phyloP scores from a whole-genome alignment of 2,113 vertebrate genomes.

The Ascaphus truei region DNA sequence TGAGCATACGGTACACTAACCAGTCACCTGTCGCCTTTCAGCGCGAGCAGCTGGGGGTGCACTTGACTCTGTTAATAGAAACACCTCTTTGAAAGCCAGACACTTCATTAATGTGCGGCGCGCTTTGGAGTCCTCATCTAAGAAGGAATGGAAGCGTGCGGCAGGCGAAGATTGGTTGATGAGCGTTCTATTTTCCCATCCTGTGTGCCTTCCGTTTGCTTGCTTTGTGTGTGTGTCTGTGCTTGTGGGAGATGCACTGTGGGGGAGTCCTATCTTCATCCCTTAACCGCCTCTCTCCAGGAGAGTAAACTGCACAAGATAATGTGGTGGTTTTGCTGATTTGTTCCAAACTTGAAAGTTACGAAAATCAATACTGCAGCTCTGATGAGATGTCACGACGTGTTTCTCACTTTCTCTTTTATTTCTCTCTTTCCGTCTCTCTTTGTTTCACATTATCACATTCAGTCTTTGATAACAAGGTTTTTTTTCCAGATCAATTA shows the following conservation, averaged over 20 bases:
- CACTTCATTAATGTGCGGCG: slow-evolving; percentile 45
- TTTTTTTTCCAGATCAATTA: no score
- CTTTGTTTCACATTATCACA: slow-evolving; percentile 22
- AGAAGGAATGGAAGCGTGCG: slow-evolving; percentile 36
- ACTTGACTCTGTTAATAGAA: slow-evolving; percentile 35
- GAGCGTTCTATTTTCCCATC: not conserved
- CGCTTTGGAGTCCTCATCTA: slow-evolving; percentile 47
- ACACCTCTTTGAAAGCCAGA: slow-evolving; percentile 11
- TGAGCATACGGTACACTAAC: not conserved
- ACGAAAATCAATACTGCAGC: slow-evolving; percentile 51
- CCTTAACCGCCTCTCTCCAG: not conserved
- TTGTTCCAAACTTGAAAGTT: slow-evolving; percentile 44
- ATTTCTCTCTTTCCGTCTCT: slow-evolving; percentile 14
- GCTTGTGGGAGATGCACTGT: rapidly evolving
- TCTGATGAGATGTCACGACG: slow-evolving; percentile 56
- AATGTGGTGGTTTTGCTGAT: slow-evolving; percentile 38
- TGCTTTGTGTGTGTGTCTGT: not conserved
- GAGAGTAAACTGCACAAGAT: not conserved
- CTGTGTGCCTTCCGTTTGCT: not conserved
- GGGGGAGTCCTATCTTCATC: not conserved
- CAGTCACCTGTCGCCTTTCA: slow-evolving; percentile 25
- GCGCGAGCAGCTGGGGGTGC: not conserved
- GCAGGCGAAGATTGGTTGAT: slow-evolving; percentile 38
- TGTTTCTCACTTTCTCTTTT: slow-evolving; percentile 42
- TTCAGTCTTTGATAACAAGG: no score